Percentiles rank a stretch among this genome's conserved stretches.
Conservation (phyloP, 2,888 invertebrate species). For the Macaria liturata region DNA sequence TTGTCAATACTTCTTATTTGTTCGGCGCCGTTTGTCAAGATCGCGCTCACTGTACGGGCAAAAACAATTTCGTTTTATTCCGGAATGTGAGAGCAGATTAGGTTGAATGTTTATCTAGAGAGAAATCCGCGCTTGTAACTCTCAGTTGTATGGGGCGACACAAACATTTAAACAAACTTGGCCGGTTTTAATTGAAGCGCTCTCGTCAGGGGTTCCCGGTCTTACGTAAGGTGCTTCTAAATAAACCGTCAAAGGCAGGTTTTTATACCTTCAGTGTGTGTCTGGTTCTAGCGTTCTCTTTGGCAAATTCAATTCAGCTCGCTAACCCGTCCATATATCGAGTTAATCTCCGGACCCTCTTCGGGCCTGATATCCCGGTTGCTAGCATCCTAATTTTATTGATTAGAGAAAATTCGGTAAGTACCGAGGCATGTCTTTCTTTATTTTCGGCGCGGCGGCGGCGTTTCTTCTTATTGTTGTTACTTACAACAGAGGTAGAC, state of each 20-base stretch:
- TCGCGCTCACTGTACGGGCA: slow-evolving; percentile 23
- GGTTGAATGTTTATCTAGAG: slow-evolving; percentile 48
- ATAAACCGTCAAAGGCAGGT: slow-evolving; percentile 18
- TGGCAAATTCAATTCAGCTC: slow-evolving; percentile 52
- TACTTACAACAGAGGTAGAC: too few species aligned
- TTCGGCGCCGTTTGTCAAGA: slow-evolving; percentile 26
- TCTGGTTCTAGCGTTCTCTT: background rate
- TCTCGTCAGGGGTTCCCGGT: slow-evolving; percentile 52
- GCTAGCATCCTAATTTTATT: slow-evolving; percentile 29
- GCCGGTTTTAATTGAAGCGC: slow-evolving; percentile 75
- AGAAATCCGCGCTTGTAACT: slow-evolving; percentile 52
- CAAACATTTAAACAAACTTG: slow-evolving; percentile 76
- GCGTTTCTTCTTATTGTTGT: too few species aligned
- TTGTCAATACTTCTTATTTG: slow-evolving; percentile 28
- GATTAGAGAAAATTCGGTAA: slow-evolving; percentile 19
- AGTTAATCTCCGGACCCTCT: slow-evolving; percentile 39
- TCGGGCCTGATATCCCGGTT: slow-evolving; percentile 30
- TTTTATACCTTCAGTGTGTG: slow-evolving; percentile 9
- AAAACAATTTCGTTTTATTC: slow-evolving; percentile 35
- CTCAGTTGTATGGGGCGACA: slow-evolving; percentile 58
- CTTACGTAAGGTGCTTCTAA: slow-evolving; percentile 26
- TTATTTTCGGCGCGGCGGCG: too few species aligned
- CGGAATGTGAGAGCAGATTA: slow-evolving; percentile 36
- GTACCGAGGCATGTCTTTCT: background rate
- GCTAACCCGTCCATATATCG: slow-evolving; percentile 44